phyloP scores from a whole-genome alignment of 2,797 vertebrate species.

The Pitangus sulphuratus region DNA sequence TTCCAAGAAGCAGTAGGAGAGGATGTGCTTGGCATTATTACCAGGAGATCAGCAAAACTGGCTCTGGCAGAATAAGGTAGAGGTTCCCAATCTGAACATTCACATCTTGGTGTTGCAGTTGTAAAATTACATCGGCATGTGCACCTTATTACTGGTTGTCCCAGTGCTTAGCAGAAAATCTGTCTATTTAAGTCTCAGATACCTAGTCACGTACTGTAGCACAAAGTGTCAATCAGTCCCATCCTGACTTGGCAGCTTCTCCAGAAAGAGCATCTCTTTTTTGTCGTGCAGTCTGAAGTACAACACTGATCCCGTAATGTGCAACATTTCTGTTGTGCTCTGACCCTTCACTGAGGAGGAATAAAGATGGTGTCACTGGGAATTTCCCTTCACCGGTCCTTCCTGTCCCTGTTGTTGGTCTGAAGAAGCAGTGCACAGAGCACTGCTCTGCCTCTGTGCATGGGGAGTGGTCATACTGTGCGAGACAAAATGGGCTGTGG shows the following conservation, averaged over 20 bases:
- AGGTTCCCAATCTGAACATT: neutral
- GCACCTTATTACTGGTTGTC: neutral
- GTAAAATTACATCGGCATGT: neutral
- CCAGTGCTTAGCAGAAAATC: neutral
- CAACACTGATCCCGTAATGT: fast-evolving
- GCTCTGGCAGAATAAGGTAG: neutral
- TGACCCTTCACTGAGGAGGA: neutral
- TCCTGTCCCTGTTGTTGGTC: neutral
- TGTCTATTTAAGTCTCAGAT: neutral
- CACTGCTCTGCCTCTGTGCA: fast-evolving
- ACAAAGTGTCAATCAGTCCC: neutral
- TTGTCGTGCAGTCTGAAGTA: neutral
- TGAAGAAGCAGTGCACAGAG: fast-evolving
- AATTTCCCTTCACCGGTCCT: neutral
- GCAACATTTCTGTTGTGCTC: neutral
- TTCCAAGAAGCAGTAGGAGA: neutral
- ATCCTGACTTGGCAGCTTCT: neutral
- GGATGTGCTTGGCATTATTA: neutral
- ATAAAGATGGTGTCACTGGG: neutral
- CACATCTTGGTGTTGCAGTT: fast-evolving
- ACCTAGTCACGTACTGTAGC: neutral
- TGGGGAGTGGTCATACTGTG: no score
- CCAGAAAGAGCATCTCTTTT: neutral
- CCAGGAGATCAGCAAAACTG: neutral
- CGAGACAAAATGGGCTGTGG: fast-evolving